Base-by-base conservation (phyloP, 2,888 invertebrate genomes). In the Brachypterus glaber region DNA sequence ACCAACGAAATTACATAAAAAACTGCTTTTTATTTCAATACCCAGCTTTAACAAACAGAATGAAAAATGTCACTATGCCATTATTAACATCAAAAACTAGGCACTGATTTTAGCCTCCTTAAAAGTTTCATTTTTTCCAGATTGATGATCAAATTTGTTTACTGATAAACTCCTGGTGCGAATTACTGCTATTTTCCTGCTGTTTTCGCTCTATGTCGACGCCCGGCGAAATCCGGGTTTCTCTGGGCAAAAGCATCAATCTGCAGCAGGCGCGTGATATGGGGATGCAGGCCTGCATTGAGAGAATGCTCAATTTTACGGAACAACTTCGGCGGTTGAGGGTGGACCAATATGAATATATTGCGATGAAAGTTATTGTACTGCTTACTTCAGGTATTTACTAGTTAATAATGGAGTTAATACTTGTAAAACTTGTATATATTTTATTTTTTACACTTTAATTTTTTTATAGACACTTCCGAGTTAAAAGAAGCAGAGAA, bases 111-210 rank as follows among this genome's bases (percentile, higher is more conserved):
- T 41, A 38, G 35, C 37, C 29, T 36, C 13, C n/a, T 46, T 17
- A n/a, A n/a, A n/a, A n/a, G 21, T 21, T 21, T 21, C 9, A 21
- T 38, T 39, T 38, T 29, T 59, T 64, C 21, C 67, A 91, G 91
- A 95, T 95, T 64, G 96, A 96, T 69, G 96, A 96, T 71, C 96
- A 96, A 71, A 96, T 95, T 57, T 86, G 92, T 59, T 72, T 96
- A 58, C 77, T 96, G 50, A 93, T 96, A 59, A 96, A 96, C 68
- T 92, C 95, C 45, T 96, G 96, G 96, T 93, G 95, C 67, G 91
- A 92, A 68, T 70, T 92, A 53, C 67, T 92, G 50, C 74, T 92
- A 46, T 83, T 92, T 60, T 91, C 91, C 33, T 92, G 91, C 68
- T 92, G 92, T 64, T 95, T 90, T 72, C 84, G 92, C 44, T 95